Evolutionary conservation across 2,113 vertebrate species (phyloP).

Genomic region (Mesembrinibis cayennensis): DNA sequence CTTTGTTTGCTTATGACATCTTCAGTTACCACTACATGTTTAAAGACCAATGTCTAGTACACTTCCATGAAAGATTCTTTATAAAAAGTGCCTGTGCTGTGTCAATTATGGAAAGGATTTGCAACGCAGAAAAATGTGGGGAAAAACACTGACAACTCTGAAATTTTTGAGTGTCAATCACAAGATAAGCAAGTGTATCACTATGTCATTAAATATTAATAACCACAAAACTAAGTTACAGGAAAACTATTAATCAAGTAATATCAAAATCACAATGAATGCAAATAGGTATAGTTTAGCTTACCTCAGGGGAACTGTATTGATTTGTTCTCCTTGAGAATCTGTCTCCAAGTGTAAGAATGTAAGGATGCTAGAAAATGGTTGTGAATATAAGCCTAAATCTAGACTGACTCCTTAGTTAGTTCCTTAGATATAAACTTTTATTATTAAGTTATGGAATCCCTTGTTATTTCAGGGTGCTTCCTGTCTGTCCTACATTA

Average conservation of each 20-base stretch:
- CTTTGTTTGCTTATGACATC: constrained; percentile 13
- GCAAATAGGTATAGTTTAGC: background rate
- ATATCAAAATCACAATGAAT: background rate
- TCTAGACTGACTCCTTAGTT: background rate
- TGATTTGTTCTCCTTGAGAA: background rate
- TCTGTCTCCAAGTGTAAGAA: background rate
- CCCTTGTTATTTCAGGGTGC: background rate
- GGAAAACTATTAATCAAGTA: background rate
- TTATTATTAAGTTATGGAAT: background rate
- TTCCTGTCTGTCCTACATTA: background rate
- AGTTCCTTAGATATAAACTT: background rate
- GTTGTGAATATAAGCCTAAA: background rate
- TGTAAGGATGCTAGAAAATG: background rate
- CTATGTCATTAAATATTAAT: background rate
- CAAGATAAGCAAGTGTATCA: background rate
- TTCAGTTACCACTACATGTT: background rate
- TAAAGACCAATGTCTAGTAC: background rate
- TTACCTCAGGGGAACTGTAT: background rate
- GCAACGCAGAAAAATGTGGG: background rate
- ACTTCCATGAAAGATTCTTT: background rate
- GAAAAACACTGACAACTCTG: background rate
- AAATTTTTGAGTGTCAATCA: background rate
- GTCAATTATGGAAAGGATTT: background rate
- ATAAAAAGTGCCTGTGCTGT: background rate
- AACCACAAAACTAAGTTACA: background rate